Evolutionary conservation across 2,888 invertebrate species (phyloP).

Genomic region (Troides helena): DNA sequence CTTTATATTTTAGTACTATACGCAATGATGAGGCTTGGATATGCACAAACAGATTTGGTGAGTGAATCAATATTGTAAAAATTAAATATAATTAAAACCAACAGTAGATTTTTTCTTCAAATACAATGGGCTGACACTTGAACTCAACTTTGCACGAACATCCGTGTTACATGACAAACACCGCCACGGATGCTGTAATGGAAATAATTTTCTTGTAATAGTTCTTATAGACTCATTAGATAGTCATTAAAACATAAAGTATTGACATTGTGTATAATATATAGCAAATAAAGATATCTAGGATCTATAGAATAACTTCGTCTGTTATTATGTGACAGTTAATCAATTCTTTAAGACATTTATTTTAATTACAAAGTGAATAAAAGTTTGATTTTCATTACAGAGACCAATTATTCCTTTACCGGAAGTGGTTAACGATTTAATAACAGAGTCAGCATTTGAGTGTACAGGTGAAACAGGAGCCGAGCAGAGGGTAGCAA

Average conservation of each 20-base stretch:
- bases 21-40: neutral
- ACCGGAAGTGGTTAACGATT: neutral
- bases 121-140: too few relatives aligned
- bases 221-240: neutral
- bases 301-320: too few relatives aligned
- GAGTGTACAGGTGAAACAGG: neutral
- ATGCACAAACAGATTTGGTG: neutral
- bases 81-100: too few relatives aligned
- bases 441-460: neutral
- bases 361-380: neutral
- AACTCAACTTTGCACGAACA: too few relatives aligned
- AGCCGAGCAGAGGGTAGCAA: neutral
- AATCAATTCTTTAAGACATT: neutral
- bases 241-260: neutral
- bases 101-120: too few relatives aligned
- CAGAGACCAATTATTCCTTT: slow-evolving; percentile 9
- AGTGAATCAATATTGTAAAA: neutral
- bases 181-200: too few relatives aligned
- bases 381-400: slow-evolving; percentile 2
- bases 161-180: too few relatives aligned
- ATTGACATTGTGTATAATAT: too few relatives aligned
- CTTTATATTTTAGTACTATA: neutral
- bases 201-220: too few relatives aligned
- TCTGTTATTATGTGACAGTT: neutral
- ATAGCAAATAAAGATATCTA: too few relatives aligned